These are phyloP conservation scores for Daboia siamensis DNA, from an alignment of 2,113 vertebrate species.

Conservation along the genomic window DNA sequence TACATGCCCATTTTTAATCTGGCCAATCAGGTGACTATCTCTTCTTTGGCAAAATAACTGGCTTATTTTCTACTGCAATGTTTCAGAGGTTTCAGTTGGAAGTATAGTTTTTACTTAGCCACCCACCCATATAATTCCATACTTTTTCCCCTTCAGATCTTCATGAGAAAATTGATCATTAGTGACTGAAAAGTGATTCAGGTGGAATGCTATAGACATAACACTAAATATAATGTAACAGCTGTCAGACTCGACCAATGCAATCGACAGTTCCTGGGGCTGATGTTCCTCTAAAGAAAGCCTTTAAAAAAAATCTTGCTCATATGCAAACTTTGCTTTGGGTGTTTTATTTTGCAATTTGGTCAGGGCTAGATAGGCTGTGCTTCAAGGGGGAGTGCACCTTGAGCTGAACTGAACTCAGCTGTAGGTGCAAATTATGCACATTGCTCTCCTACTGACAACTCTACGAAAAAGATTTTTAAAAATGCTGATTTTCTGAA, in stretches of 20 bases:
- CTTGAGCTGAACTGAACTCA: neutral
- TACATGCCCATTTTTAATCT: neutral
- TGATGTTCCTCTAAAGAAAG: neutral
- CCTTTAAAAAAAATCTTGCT: neutral
- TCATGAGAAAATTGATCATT: neutral
- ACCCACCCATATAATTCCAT: neutral
- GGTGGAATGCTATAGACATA: neutral
- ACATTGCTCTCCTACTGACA: neutral
- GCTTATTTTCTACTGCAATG: neutral
- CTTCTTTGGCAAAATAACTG: neutral
- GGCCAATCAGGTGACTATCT: neutral
- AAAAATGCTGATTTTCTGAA: slow-evolving; percentile 2
- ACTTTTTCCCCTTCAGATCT: neutral
- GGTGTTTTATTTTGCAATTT: neutral
- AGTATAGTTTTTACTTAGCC: neutral
- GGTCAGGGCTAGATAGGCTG: neutral
- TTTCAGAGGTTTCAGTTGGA: neutral
- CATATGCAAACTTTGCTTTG: neutral
- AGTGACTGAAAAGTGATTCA: neutral
- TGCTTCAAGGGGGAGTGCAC: neutral
- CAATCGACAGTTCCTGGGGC: neutral
- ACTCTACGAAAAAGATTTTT: neutral
- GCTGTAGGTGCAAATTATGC: neutral
- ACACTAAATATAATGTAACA: neutral
- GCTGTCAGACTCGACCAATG: neutral